A percentile compares a stretch with the other conserved stretches of the same genome.
phyloP scores from a whole-genome alignment of 1,140 invertebrate species.

The Drosophila pandora region DNA sequence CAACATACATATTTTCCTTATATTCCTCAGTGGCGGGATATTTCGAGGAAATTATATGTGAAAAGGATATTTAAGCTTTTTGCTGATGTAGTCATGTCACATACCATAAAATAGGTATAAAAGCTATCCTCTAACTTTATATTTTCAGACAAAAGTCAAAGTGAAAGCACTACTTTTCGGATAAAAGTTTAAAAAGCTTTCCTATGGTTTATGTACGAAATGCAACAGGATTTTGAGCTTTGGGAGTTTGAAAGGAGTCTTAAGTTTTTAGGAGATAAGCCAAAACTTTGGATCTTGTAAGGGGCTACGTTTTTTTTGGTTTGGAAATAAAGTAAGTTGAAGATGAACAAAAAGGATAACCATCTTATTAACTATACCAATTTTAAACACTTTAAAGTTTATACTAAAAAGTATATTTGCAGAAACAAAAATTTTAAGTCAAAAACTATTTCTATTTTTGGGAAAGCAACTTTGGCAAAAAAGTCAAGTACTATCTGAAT shows the following conservation, averaged over 20 bases:
- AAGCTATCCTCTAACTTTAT: not conserved
- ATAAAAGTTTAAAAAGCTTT: not conserved
- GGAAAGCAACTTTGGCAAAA: no score
- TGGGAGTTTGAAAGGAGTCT: not conserved
- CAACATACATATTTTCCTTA: not conserved
- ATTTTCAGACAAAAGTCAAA: not conserved
- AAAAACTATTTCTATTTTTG: no score
- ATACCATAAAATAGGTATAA: not conserved
- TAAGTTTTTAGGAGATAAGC: no score
- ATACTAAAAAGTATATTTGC: no score
- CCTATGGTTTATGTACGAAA: not conserved
- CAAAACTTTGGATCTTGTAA: no score
- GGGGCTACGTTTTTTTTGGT: not conserved
- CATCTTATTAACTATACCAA: no score
- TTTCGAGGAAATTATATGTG: not conserved
- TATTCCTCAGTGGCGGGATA: not conserved
- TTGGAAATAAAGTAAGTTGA: not conserved
- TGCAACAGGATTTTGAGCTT: not conserved
- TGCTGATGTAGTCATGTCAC: not conserved
- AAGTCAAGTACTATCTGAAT: no score
- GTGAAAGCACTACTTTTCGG: not conserved
- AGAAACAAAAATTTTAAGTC: no score
- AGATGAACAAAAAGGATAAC: no score
- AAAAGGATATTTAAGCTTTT: not conserved
- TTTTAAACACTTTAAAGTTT: no score